phyloP scores from a whole-genome alignment of 2,113 vertebrate genomes.

The Caracal caracal region DNA sequence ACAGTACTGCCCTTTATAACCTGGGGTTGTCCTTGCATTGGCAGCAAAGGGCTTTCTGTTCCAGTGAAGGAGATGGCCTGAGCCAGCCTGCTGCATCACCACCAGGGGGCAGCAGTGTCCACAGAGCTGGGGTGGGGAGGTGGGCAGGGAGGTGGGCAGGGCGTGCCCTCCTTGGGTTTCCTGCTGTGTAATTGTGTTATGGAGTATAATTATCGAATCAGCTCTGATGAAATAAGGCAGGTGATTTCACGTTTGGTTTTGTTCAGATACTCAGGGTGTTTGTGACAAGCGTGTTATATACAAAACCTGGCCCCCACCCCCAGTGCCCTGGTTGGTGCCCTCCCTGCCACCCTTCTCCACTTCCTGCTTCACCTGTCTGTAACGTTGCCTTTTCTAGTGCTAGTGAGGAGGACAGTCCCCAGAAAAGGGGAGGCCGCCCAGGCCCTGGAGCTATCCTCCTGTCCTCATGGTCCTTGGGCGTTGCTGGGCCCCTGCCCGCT shows the following conservation, averaged over 20 bases:
- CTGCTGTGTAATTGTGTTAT: not conserved
- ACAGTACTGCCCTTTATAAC: rapidly evolving
- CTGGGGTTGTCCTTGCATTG: not conserved
- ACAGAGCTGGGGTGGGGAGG: rapidly evolving
- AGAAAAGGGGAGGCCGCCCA: not conserved
- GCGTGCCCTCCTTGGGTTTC: not conserved
- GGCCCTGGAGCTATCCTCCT: not conserved
- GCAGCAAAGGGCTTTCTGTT: not conserved
- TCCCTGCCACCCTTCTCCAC: not conserved
- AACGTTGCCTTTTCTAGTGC: not conserved
- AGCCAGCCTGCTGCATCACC: rapidly evolving
- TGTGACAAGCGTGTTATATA: not conserved
- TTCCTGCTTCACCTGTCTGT: not conserved
- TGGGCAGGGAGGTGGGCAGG: not conserved
- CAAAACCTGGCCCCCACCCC: too few species aligned
- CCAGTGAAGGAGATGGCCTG: not conserved
- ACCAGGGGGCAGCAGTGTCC: constrained; percentile 60
- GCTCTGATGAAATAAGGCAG: not conserved
- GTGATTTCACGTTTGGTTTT: not conserved
- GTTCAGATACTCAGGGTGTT: not conserved
- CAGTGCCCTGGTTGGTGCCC: not conserved
- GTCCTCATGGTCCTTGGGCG: rapidly evolving
- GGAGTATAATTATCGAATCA: not conserved
- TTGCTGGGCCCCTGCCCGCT: rapidly evolving
- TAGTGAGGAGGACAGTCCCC: not conserved